These are phyloP conservation scores for Atherinomorus stipes DNA, from an alignment of 2,113 vertebrate genomes.

Conservation along the genomic window DNA sequence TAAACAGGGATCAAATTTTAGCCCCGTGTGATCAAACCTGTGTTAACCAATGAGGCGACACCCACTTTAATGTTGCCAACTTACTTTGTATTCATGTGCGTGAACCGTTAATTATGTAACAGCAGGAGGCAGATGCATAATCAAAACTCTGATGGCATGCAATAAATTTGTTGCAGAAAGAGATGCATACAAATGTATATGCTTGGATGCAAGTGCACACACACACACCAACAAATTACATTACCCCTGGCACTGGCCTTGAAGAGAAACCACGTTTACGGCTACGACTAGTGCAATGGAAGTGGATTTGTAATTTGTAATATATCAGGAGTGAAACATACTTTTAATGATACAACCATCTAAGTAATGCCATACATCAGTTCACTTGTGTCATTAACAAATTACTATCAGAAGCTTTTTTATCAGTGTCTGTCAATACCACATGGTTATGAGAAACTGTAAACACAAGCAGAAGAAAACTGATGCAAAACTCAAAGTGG, in stretches of 20 bases:
- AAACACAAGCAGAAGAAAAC: no score
- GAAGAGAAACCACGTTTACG: constrained; percentile 45
- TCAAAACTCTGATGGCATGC: constrained; percentile 31
- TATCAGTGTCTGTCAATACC: constrained; percentile 1
- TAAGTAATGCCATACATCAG: constrained; percentile 1
- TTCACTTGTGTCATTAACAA: no score
- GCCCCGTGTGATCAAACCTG: not conserved
- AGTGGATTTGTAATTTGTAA: constrained; percentile 50
- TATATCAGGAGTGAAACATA: constrained; percentile 20
- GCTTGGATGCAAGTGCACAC: constrained; percentile 10
- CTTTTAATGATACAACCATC: constrained; percentile 8
- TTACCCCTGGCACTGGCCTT: constrained; percentile 3
- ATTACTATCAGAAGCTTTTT: not conserved
- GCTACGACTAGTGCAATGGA: constrained; percentile 27
- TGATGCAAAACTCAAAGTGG: no score
- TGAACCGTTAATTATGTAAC: constrained; percentile 49
- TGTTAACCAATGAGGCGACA: not conserved
- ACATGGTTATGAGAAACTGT: not conserved
- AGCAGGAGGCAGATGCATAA: constrained; percentile 37
- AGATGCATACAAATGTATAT: constrained; percentile 20
- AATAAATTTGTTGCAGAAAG: constrained; percentile 34
- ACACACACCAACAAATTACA: constrained; percentile 32
- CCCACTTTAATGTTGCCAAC: constrained; percentile 23
- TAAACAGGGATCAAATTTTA: not conserved
- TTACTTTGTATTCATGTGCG: not conserved